Conservation (phyloP, 2,888 invertebrate genomes). For the Dimorphilus gyrociliatus region DNA sequence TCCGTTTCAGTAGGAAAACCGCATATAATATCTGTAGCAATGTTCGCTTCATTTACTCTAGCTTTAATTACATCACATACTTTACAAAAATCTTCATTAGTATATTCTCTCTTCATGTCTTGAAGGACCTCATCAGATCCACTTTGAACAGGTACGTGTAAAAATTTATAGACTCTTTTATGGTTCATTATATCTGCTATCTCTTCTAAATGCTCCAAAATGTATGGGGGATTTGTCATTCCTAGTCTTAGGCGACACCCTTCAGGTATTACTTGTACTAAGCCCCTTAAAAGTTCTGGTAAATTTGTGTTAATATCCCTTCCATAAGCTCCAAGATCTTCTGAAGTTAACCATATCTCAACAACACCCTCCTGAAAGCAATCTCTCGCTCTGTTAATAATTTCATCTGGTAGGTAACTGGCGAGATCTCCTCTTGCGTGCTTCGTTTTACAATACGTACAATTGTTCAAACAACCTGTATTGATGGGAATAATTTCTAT, state of each 20-base stretch:
- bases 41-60: slow-evolving; percentile 72
- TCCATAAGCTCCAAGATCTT: slow-evolving; percentile 94
- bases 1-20: slow-evolving; percentile 94
- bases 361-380: slow-evolving; percentile 65
- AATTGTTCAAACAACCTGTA: slow-evolving; percentile 91
- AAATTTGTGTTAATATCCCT: slow-evolving; percentile 75
- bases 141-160: slow-evolving; percentile 93
- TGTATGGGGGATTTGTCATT: slow-evolving; percentile 98
- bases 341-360: slow-evolving; percentile 93
- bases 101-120: slow-evolving; percentile 93
- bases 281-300: slow-evolving; percentile 63
- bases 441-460: slow-evolving; percentile 96
- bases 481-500: slow-evolving; percentile 93
- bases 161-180: slow-evolving; percentile 77
- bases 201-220: slow-evolving; percentile 76
- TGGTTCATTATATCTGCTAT: slow-evolving; percentile 68
- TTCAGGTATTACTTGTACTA: slow-evolving; percentile 52
- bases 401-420: slow-evolving; percentile 75
- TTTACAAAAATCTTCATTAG: slow-evolving; percentile 64
- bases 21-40: slow-evolving; percentile 94
- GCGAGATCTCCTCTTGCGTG: slow-evolving; percentile 92
- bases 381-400: slow-evolving; percentile 56
- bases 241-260: slow-evolving; percentile 54
- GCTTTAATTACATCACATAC: slow-evolving; percentile 65
- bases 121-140: slow-evolving; percentile 79